These are phyloP conservation scores for Drosophila nr. fundita DNA, from an alignment of 2,888 invertebrate genomes.

Conservation along the genomic window DNA sequence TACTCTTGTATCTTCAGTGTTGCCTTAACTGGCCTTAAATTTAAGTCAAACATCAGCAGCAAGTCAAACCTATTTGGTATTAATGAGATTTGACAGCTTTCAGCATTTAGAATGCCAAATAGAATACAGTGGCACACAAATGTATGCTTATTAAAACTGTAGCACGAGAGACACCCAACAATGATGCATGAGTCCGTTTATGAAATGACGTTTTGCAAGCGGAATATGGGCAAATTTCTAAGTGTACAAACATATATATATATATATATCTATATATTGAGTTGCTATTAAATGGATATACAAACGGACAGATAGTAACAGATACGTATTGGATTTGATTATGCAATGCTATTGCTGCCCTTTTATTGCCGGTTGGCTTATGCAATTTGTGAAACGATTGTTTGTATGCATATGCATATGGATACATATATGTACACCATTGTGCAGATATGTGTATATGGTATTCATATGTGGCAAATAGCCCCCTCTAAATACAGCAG, in stretches of 20 bases:
- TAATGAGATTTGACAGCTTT: neutral
- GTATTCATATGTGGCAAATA: conserved; percentile 5
- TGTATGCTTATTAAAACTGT: conserved; percentile 1
- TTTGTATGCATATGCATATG: conserved; percentile 20
- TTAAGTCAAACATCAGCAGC: neutral
- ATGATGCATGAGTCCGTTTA: neutral
- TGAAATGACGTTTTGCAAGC: conserved; percentile 9
- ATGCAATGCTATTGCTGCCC: neutral
- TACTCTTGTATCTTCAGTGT: neutral
- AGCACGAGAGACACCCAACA: neutral
- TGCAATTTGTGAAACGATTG: conserved; percentile 43
- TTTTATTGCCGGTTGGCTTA: conserved; percentile 43
- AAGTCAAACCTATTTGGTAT: neutral
- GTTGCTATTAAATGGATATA: neutral
- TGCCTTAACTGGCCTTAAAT: neutral
- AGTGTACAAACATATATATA: neutral
- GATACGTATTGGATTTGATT: neutral
- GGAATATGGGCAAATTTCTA: conserved; percentile 4
- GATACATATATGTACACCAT: neutral
- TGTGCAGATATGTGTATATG: neutral
- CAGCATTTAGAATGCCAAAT: neutral
- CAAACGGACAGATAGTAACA: neutral
- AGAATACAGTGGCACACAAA: neutral
- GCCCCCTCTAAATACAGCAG: neutral
- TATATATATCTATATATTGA: neutral